Evolutionary conservation across 2,797 vertebrate genomes (phyloP).

Genomic region (Lycodopsis pacificus): DNA sequence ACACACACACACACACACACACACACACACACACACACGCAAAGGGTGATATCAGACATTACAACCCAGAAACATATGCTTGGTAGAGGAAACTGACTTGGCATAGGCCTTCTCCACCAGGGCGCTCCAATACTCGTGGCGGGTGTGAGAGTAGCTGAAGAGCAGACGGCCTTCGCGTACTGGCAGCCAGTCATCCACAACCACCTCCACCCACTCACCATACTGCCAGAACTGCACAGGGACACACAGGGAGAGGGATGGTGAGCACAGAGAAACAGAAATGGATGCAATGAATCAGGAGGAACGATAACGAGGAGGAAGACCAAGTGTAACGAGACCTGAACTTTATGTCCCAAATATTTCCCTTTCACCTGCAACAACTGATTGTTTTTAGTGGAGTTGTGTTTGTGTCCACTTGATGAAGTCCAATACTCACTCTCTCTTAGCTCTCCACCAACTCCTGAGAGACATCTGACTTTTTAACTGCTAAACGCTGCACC

Average conservation of each 20-base stretch:
- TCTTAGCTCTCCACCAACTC: background rate
- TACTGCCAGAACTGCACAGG: slow-evolving; percentile 88
- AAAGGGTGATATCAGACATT: slow-evolving; percentile 71
- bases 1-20: slow-evolving; percentile 21
- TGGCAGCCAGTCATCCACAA: slow-evolving; percentile 88
- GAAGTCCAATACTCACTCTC: background rate
- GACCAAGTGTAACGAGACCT: background rate
- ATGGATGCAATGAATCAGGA: slow-evolving; percentile 39
- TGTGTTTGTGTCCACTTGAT: background rate
- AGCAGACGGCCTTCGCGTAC: slow-evolving; percentile 84
- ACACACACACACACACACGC: slow-evolving; percentile 18
- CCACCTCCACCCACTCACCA: slow-evolving; percentile 89
- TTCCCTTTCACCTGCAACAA: background rate
- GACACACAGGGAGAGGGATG: slow-evolving; percentile 18
- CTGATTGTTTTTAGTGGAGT: background rate
- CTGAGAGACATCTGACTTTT: background rate
- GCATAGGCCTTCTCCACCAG: slow-evolving; percentile 90
- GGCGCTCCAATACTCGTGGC: slow-evolving; percentile 87
- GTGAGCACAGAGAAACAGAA: slow-evolving; percentile 14
- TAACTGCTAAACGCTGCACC: background rate
- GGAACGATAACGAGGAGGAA: slow-evolving; percentile 9
- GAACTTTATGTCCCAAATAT: background rate
- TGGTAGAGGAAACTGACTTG: slow-evolving; percentile 83
- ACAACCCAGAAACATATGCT: slow-evolving; percentile 77
- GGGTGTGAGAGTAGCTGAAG: slow-evolving; percentile 86